These are phyloP conservation scores for Agriopis aurantiaria DNA, from an alignment of 2,888 invertebrate genomes.

Conservation along the genomic window DNA sequence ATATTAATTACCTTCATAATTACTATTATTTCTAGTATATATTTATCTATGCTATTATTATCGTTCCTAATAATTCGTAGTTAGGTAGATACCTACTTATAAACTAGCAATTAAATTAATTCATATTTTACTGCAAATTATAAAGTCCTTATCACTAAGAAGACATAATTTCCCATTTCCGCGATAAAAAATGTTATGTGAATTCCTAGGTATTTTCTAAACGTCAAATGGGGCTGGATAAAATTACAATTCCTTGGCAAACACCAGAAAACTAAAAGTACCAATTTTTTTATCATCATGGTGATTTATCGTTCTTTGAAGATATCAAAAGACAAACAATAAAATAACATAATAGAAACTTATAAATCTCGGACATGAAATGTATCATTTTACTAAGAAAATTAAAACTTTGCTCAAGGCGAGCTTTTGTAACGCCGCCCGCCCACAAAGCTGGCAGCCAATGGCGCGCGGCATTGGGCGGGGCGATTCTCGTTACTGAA, in stretches of 20 bases:
- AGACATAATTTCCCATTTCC: slow-evolving; percentile 21
- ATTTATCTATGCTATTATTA: too few species aligned
- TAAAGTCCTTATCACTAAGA: not conserved
- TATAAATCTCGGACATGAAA: slow-evolving; percentile 58
- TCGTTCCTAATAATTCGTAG: too few species aligned
- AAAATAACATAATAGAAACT: slow-evolving; percentile 53
- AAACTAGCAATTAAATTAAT: not conserved
- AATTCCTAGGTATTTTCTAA: slow-evolving; percentile 34
- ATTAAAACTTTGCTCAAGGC: slow-evolving; percentile 52
- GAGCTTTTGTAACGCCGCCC: slow-evolving; percentile 53
- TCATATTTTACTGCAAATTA: not conserved
- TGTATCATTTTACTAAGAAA: slow-evolving; percentile 70
- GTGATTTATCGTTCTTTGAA: slow-evolving; percentile 48
- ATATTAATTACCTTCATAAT: too few species aligned
- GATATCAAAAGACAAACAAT: slow-evolving; percentile 55
- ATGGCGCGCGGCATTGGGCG: slow-evolving; percentile 66
- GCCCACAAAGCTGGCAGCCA: slow-evolving; percentile 66
- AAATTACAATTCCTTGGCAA: slow-evolving; percentile 39
- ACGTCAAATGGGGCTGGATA: slow-evolving; percentile 21
- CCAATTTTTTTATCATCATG: slow-evolving; percentile 44
- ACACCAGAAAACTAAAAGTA: slow-evolving; percentile 33
- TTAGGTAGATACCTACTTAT: too few species aligned
- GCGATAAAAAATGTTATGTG: slow-evolving; percentile 20
- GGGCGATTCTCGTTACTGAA: slow-evolving; percentile 55
- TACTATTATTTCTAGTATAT: too few species aligned